Percentiles rank a stretch among this genome's conserved stretches.
phyloP scores from a whole-genome alignment of 2,888 invertebrate genomes.

The Frankliniella fusca region DNA sequence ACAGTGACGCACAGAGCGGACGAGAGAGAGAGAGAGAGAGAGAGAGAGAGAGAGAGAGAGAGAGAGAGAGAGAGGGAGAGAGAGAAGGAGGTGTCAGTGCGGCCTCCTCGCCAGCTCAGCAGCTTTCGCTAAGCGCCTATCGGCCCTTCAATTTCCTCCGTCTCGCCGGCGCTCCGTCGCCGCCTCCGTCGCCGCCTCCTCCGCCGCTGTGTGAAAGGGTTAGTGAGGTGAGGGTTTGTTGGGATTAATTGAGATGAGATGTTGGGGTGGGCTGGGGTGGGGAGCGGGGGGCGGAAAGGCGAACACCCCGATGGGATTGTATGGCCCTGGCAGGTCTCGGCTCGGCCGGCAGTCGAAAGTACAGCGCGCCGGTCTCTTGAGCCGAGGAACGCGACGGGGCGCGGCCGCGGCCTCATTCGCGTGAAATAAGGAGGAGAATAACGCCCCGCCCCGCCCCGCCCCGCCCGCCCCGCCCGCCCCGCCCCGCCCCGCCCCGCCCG shows the following conservation, averaged over 20 bases:
- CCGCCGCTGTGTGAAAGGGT: slow-evolving; percentile 5
- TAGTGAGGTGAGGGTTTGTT: slow-evolving; percentile 26
- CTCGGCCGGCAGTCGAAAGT: no score
- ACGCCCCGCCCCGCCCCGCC: background rate
- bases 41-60: background rate
- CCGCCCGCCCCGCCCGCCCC: background rate
- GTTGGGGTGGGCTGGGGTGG: background rate
- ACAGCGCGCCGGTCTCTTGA: background rate
- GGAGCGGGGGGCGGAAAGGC: background rate
- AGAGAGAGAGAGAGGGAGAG: no score
- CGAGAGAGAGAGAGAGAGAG: background rate
- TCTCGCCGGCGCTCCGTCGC: background rate
- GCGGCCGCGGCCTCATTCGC: background rate
- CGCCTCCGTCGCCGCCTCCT: background rate
- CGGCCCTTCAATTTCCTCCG: no score
- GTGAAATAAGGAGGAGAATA: background rate
- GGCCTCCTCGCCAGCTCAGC: no score
- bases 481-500: no score
- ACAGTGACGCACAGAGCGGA: background rate
- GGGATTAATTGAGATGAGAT: slow-evolving; percentile 25
- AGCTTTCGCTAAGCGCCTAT: no score
- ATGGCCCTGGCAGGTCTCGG: no score
- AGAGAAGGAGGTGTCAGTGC: background rate
- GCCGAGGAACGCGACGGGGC: background rate
- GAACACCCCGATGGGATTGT: no score